These are phyloP conservation scores for Cochlearius cochlearius DNA, from an alignment of 2,113 vertebrate species.

Conservation along the genomic window DNA sequence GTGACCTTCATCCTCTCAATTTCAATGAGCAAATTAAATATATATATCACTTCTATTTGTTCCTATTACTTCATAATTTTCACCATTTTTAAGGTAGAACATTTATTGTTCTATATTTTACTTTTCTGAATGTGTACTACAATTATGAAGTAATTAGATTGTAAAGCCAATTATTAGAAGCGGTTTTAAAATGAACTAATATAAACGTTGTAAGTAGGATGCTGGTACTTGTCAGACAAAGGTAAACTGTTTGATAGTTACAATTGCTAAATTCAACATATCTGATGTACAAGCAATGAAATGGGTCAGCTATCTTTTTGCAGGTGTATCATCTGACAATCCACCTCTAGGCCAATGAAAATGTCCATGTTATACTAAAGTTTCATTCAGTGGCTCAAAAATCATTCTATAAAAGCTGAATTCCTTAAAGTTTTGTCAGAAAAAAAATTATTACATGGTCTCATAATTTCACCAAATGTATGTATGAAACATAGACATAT, in stretches of 20 bases:
- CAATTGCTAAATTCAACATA: neutral
- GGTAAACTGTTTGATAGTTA: neutral
- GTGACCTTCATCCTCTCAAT: conserved; percentile 39
- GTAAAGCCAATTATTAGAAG: conserved; percentile 20
- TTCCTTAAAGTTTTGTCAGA: neutral
- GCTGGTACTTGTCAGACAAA: neutral
- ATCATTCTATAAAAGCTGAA: neutral
- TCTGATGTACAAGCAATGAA: neutral
- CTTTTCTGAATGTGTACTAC: conserved; percentile 6
- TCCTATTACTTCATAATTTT: conserved; percentile 48
- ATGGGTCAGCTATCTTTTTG: neutral
- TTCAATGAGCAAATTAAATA: conserved; percentile 53
- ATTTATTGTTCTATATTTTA: conserved; percentile 19
- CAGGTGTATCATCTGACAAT: neutral
- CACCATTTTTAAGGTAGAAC: conserved; percentile 18
- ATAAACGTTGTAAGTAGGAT: neutral
- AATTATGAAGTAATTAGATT: conserved; percentile 49
- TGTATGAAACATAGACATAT: neutral
- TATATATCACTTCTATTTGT: conserved; percentile 43
- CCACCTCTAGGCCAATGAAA: neutral
- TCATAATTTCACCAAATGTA: neutral
- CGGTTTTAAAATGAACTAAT: neutral
- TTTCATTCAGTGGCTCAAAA: neutral
- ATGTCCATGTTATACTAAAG: neutral
- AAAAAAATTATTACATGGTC: neutral